phyloP scores from a whole-genome alignment of 2,888 invertebrate genomes.

The Arctia plantaginis region DNA sequence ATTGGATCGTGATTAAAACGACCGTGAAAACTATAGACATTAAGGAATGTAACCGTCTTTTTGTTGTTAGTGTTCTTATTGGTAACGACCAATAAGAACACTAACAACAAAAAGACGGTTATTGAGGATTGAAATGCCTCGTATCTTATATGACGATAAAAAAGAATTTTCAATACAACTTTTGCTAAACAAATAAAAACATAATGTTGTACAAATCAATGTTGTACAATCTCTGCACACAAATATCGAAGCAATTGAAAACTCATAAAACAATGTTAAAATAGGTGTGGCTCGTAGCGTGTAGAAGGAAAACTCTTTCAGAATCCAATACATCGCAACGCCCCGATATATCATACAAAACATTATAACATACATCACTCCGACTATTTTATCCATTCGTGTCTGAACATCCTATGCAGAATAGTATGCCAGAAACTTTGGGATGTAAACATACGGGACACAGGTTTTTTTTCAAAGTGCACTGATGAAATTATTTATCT shows the following conservation, averaged over 20 bases:
- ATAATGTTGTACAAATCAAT: background rate
- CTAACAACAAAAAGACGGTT: background rate
- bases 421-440: slow-evolving; percentile 61
- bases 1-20: too few relatives aligned
- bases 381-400: slow-evolving; percentile 57
- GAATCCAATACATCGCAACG: slow-evolving; percentile 49
- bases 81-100: background rate
- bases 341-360: slow-evolving; percentile 58
- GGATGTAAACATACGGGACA: slow-evolving; percentile 42
- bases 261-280: slow-evolving; percentile 32
- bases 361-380: slow-evolving; percentile 60
- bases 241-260: slow-evolving; percentile 13
- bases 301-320: slow-evolving; percentile 36
- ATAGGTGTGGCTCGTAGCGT: slow-evolving; percentile 17
- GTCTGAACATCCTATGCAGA: slow-evolving; percentile 61
- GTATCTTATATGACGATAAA: background rate
- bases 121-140: background rate
- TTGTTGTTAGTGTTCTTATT: too few relatives aligned
- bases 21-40: background rate
- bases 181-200: background rate
- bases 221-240: background rate
- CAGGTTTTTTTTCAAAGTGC: background rate
- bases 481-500: background rate
- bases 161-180: background rate
- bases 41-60: too few relatives aligned